Conservation (phyloP, 30 jellyfish, hydroid and myxozoan genomes). For the Aurelia coerulea region DNA sequence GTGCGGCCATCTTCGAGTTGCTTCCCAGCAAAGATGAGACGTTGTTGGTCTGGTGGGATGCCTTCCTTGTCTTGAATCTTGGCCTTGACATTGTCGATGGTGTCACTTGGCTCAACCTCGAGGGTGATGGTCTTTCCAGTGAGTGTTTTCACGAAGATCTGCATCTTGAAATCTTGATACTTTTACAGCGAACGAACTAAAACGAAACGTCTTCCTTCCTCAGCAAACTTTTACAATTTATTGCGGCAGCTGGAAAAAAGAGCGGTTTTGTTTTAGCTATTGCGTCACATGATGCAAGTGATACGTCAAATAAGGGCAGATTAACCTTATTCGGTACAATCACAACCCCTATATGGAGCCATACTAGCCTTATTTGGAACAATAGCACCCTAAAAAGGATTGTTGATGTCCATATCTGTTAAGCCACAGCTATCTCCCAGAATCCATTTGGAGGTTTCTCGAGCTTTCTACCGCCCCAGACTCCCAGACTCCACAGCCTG, state of each 20-base stretch:
- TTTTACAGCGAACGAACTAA: no score
- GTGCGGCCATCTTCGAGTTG: constrained; percentile 99
- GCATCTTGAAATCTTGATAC: constrained; percentile 33
- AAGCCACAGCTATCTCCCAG: no score
- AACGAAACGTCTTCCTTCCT: no score
- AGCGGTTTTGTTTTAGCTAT: not conserved
- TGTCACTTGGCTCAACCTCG: constrained; percentile 97
- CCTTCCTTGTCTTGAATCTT: constrained; percentile 99
- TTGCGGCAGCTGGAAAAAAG: not conserved
- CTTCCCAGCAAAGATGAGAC: constrained; percentile 96
- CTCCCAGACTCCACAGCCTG: no score
- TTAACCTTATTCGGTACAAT: not conserved
- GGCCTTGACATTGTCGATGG: constrained; percentile 91
- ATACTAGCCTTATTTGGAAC: no score
- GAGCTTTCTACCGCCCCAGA: no score
- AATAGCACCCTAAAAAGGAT: no score
- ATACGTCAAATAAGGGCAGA: constrained; percentile 5
- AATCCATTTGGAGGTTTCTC: no score
- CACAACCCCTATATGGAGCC: not conserved
- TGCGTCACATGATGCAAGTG: no score
- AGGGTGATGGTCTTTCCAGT: constrained; percentile 98
- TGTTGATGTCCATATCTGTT: no score
- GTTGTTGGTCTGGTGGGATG: constrained; percentile 98
- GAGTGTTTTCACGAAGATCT: constrained; percentile 90
- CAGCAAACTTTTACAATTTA: no score